Conservation (phyloP, 2,797 vertebrate species). For the Thaleichthys pacificus region DNA sequence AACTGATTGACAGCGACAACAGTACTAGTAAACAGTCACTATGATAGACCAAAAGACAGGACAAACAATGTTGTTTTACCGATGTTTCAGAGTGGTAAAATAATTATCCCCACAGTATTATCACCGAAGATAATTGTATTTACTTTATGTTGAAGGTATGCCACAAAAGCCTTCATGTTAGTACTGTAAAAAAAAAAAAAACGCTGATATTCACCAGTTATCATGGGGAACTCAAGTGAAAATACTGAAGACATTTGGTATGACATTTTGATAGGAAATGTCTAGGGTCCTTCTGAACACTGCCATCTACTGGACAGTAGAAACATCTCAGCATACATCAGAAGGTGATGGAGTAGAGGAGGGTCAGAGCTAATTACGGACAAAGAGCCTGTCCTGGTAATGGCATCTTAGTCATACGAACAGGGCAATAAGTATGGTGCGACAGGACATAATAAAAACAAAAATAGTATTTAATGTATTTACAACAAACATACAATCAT, state of each 20-base stretch:
- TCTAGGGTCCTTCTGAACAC: neutral
- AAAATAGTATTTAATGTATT: constrained; percentile 79
- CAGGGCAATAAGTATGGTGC: neutral
- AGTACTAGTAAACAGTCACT: neutral
- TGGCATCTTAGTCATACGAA: too few species aligned
- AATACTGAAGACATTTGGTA: neutral
- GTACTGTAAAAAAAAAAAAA: neutral
- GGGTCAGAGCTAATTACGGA: neutral
- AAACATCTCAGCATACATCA: neutral
- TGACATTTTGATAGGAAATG: neutral
- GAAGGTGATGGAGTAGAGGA: neutral
- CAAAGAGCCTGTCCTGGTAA: too few species aligned
- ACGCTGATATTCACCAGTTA: neutral
- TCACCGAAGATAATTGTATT: neutral
- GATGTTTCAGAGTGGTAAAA: neutral
- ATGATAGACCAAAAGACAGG: neutral
- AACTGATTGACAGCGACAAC: neutral
- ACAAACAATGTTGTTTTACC: neutral
- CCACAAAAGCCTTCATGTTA: neutral
- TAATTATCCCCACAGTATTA: neutral
- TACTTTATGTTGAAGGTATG: neutral
- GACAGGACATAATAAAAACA: constrained; percentile 57
- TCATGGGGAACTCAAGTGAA: neutral
- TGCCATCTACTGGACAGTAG: constrained; percentile 6
- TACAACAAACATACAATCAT: constrained; percentile 78